phyloP scores from a whole-genome alignment of 2,797 vertebrate genomes.

The Natrix natrix region DNA sequence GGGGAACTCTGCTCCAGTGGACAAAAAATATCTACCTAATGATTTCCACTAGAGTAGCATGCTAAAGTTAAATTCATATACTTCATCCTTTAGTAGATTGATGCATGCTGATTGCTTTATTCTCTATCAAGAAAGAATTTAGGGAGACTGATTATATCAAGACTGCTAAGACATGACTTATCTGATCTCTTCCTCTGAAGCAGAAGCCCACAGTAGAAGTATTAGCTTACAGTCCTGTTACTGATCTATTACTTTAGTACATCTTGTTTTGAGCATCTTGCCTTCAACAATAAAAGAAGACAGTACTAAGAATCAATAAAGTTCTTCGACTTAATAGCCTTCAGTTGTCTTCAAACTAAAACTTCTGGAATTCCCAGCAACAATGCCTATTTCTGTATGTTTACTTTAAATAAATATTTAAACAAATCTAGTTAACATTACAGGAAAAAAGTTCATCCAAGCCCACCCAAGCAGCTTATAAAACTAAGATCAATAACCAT shows the following conservation, averaged over 20 bases:
- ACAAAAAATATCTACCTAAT: neutral
- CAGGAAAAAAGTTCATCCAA: neutral
- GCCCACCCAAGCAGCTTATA: neutral
- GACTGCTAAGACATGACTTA: neutral
- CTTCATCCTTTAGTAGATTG: neutral
- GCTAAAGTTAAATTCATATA: neutral
- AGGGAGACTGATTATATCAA: neutral
- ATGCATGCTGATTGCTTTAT: neutral
- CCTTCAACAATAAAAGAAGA: neutral
- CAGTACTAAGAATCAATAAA: neutral
- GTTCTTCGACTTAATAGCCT: neutral
- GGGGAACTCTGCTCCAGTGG: neutral
- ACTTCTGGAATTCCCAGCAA: neutral
- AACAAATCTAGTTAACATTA: neutral
- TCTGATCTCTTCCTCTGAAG: neutral
- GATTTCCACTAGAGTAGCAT: neutral
- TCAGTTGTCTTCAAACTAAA: neutral
- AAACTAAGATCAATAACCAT: neutral
- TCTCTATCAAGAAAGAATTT: conserved; percentile 22
- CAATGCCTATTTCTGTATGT: neutral
- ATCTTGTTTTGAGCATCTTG: no score
- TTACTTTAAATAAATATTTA: neutral
- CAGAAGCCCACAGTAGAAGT: neutral
- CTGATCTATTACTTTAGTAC: neutral
- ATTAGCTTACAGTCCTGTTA: neutral